These are phyloP conservation scores for Myotis davidii DNA, from an alignment of 2,113 vertebrate species.

Conservation along the genomic window DNA sequence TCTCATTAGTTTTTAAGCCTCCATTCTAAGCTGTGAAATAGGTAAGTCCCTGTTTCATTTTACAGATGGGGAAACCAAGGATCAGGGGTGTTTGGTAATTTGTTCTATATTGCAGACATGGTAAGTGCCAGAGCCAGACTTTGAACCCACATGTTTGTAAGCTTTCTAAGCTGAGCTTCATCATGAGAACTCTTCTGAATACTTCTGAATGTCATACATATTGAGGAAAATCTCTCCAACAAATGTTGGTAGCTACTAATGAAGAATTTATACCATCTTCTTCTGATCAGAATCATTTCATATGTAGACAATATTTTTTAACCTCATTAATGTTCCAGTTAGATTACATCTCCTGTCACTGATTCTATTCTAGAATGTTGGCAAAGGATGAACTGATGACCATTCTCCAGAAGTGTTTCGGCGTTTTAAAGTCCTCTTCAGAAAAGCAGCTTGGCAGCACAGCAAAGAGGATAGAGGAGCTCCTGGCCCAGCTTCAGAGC, in stretches of 20 bases:
- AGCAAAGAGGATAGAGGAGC: constrained; percentile 86
- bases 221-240: background rate
- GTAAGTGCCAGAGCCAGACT: background rate
- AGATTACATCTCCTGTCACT: constrained; percentile 62
- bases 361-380: constrained; percentile 90
- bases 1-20: constrained; percentile 46
- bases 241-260: constrained; percentile 9
- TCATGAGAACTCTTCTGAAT: constrained; percentile 6
- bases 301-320: constrained; percentile 42
- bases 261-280: background rate
- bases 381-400: constrained; percentile 92
- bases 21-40: background rate
- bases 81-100: background rate
- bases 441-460: constrained; percentile 85
- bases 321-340: constrained; percentile 20
- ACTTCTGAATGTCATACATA: background rate
- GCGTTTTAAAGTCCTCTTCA: constrained; percentile 87
- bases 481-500: constrained; percentile 88
- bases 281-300: constrained; percentile 41
- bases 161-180: constrained; percentile 41
- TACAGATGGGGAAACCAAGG: background rate
- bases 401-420: constrained; percentile 89
- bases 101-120: background rate
- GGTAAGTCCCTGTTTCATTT: background rate
- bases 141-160: background rate